These are phyloP conservation scores for Centropristis striata DNA, from an alignment of 2,113 vertebrate species.

Conservation along the genomic window DNA sequence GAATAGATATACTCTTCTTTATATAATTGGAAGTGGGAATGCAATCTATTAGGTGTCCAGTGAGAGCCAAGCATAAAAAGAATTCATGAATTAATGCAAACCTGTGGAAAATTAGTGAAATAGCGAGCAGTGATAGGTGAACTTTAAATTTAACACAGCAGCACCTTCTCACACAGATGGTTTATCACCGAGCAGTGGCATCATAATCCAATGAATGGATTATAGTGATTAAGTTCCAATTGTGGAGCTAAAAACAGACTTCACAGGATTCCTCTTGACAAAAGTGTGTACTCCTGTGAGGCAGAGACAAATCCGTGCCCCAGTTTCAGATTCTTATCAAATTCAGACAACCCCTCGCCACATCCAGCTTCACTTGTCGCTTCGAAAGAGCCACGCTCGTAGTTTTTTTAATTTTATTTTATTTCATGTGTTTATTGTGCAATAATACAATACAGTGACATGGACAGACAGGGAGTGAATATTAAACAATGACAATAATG, in stretches of 20 bases:
- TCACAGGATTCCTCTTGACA: slow-evolving; percentile 69
- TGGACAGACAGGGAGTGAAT: too few species aligned
- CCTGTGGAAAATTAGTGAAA: slow-evolving; percentile 3
- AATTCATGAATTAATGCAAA: slow-evolving; percentile 19
- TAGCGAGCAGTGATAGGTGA: slow-evolving; percentile 39
- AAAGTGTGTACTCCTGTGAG: slow-evolving; percentile 66
- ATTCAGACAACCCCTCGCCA: slow-evolving; percentile 41
- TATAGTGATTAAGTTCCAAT: slow-evolving; percentile 78
- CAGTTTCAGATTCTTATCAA: slow-evolving; percentile 64
- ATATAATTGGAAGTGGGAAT: slow-evolving; percentile 11
- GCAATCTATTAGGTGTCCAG: slow-evolving; percentile 1
- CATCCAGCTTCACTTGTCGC: slow-evolving; percentile 46
- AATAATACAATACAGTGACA: too few species aligned
- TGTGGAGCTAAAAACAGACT: slow-evolving; percentile 77
- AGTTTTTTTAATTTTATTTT: too few species aligned
- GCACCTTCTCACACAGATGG: slow-evolving; percentile 68
- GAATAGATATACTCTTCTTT: slow-evolving; percentile 23
- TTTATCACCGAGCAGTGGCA: slow-evolving; percentile 56
- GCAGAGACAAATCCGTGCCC: slow-evolving; percentile 59
- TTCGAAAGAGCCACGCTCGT: not conserved
- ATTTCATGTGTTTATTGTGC: too few species aligned
- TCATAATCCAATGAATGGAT: slow-evolving; percentile 76
- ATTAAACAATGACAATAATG: too few species aligned
- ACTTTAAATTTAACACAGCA: slow-evolving; percentile 55
- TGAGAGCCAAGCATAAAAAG: slow-evolving; percentile 17